Conservation (phyloP, 2,888 invertebrate genomes). For the Microplitis deprimator region DNA sequence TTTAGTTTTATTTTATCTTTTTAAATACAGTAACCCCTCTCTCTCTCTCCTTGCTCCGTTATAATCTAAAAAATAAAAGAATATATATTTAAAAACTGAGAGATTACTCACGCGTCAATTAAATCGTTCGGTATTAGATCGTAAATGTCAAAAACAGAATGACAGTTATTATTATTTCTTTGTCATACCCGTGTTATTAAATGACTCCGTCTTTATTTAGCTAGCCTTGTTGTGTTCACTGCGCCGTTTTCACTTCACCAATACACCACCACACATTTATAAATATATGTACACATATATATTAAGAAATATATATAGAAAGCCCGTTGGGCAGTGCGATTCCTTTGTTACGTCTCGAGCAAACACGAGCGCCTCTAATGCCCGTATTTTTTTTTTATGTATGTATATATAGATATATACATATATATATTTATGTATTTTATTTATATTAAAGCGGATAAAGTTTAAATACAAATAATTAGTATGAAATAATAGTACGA, state of each 20-base stretch:
- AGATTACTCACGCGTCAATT: neutral
- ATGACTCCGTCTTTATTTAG: conserved; percentile 26
- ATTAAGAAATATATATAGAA: conserved; percentile 6
- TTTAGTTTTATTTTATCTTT: neutral
- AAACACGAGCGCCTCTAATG: conserved; percentile 17
- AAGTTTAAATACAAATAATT: neutral
- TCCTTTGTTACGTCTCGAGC: conserved; percentile 39
- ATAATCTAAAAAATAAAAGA: no score
- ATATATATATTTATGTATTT: neutral
- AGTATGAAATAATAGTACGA: neutral
- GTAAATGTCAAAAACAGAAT: neutral
- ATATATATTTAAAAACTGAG: no score
- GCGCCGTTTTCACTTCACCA: conserved; percentile 24
- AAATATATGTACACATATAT: conserved; percentile 20
- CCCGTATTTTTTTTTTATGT: conserved; percentile 17
- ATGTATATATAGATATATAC: neutral
- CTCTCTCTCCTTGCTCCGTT: neutral
- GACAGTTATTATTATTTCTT: conserved; percentile 17
- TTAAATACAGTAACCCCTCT: neutral
- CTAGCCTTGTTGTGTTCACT: conserved; percentile 31
- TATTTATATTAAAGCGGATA: no score
- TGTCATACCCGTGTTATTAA: conserved; percentile 28
- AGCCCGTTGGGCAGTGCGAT: conserved; percentile 24
- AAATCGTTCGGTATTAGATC: neutral
- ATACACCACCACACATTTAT: conserved; percentile 5